Evolutionary conservation across 2,888 invertebrate genomes (phyloP), one percentile per base, ranked within the genome.

Genomic region (Caenorhabditis sp.): DNA sequence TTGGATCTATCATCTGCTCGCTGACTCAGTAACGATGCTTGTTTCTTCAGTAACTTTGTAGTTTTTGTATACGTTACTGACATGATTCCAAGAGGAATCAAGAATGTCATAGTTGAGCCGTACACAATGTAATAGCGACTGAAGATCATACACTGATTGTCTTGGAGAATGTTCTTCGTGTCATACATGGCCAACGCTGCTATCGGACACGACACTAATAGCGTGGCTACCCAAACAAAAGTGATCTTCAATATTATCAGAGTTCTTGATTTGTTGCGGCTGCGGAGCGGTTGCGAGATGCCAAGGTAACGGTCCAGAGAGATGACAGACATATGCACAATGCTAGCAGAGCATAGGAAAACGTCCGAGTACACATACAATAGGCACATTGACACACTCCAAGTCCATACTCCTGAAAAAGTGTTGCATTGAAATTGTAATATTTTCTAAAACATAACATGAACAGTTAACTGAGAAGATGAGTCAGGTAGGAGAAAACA

Each of bases 1-100:
- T 85, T 85, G 28, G 86, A 81, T 44, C 83, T 76, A 73, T 89
- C 89, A 74, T 84, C 86, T 7, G 87, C 86, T 38, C 85, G 86
- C 51, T 90, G 88, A 54, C 86, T 87, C 26, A 90, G 70, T n/a
- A 88, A 77, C 7, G 85, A 87, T 2, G 90, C 91, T 69, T 91
- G 91, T 38, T 89, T 88, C 63, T 96, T 96, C 91, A 98, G 93
- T 35, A 97, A 94, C 79, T 95, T 94, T 22, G 97, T 96, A 0
- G 98, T 98, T 89, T 97, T 94, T 6, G 96, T 95, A 92, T 97
- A 98, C n/a, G 97, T 97, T 82, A 96, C 94, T 92, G 97, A 94
- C 97, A 98, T 98, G 88, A 98, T 97, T 56, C 95, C 94, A 86
- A 98, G 94, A 0, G 98, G 98, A 85, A 98, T 96, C 94, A 97